Base-by-base conservation (phyloP, 2,113 vertebrate species). In the Ornithorhynchus anatinus region DNA sequence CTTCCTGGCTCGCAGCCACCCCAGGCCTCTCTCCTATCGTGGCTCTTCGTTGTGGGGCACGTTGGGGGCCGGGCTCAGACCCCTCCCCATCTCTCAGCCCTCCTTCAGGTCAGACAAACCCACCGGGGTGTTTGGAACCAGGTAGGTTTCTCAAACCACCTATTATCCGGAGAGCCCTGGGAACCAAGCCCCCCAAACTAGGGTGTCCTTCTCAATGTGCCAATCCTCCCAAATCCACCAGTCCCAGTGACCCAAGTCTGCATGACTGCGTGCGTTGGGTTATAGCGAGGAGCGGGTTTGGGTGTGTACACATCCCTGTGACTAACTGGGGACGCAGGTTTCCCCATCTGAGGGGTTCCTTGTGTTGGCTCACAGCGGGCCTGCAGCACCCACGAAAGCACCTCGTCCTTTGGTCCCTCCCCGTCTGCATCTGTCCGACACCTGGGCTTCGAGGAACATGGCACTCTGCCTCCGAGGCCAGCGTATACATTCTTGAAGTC, bases 381-480 rank as follows among this genome's bases (percentile, higher is more conserved):
- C 42, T 39, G 50, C 23, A 27, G 33, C 32, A 20, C 22, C 63
- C 45, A 7, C 69, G 59, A 67, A 40, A 65, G 43, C 44, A 31
- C 31, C n/a, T n/a, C n/a, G n/a, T n/a, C n/a, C n/a, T n/a, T n/a
- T n/a, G 17, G 22, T 43, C 44, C 22, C 58, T 42, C 35, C 32
- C 39, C 54, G 3, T 37, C 35, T 35, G 33, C 23, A 12, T 23
- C n/a, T n/a, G 38, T 59, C 35, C 22, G 38, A 35, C 12, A 39
- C 72, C 72, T 23, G 38, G 52, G 8, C 50, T 53, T 69, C 37
- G 39, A 59, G 62, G 75, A 58, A 39, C 43, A 7, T 20, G 22
- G 33, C 67, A 59, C 23, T 79, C 75, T 67, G 40, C 74, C 51
- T 75, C 50, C 2, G 1, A 62, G 58, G 63, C 77, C 73, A 52